Evolutionary conservation across 1,140 invertebrate genomes (phyloP).

Genomic region (Sminthurides bifidus): DNA sequence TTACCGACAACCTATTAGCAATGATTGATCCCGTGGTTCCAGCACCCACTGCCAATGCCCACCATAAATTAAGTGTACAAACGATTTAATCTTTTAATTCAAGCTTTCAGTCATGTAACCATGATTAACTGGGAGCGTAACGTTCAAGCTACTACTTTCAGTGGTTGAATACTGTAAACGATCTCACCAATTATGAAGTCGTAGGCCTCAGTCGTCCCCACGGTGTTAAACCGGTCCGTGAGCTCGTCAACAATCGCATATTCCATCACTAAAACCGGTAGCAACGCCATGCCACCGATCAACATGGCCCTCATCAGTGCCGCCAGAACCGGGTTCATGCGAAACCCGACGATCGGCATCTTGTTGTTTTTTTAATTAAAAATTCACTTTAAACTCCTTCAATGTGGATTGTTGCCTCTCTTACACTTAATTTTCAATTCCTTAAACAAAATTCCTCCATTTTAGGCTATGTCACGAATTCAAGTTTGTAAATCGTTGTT

Average conservation of each 20-base stretch:
- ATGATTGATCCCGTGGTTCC: slow-evolving; percentile 31
- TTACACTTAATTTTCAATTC: no score
- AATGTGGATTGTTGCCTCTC: no score
- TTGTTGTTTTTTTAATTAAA: no score
- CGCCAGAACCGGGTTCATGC: not conserved
- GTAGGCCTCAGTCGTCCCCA: slow-evolving; percentile 13
- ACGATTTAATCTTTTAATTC: slow-evolving; percentile 2
- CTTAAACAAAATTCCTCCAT: no score
- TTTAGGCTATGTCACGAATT: no score
- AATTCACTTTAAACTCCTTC: no score
- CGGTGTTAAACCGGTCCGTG: slow-evolving; percentile 7
- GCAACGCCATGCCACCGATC: slow-evolving; percentile 4
- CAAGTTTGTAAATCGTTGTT: no score
- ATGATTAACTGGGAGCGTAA: not conserved
- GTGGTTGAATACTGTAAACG: not conserved
- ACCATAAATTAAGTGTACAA: not conserved
- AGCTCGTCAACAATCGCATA: slow-evolving; percentile 12
- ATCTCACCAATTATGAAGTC: slow-evolving; percentile 30
- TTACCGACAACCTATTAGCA: slow-evolving; percentile 26
- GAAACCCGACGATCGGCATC: not conserved
- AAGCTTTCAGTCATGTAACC: not conserved
- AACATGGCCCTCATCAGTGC: slow-evolving; percentile 7
- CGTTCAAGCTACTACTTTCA: not conserved
- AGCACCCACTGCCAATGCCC: slow-evolving; percentile 15
- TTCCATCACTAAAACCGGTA: slow-evolving; percentile 9